phyloP scores from a whole-genome alignment of 2,797 vertebrate species.

The Dendrocincla tyrannina region DNA sequence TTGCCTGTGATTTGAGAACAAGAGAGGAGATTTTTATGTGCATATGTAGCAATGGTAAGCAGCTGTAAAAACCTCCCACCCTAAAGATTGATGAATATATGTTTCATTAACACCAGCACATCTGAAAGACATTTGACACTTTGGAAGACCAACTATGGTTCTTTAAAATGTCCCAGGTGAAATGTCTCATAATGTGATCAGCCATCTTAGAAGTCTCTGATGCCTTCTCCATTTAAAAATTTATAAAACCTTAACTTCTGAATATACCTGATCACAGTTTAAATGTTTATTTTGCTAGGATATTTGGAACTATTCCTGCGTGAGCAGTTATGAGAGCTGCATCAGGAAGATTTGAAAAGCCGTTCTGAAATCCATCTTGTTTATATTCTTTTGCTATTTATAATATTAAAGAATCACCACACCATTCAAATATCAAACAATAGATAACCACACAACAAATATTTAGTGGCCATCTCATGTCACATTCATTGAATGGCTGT shows the following conservation, averaged over 20 bases:
- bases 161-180: slow-evolving; percentile 30
- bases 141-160: slow-evolving; percentile 42
- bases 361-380: background rate
- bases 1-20: slow-evolving; percentile 36
- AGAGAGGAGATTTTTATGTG: slow-evolving; percentile 46
- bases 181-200: background rate
- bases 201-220: background rate
- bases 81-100: slow-evolving; percentile 64
- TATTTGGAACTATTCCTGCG: background rate
- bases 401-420: background rate
- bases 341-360: background rate
- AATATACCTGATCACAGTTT: background rate
- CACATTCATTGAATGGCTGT: background rate
- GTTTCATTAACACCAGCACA: slow-evolving; percentile 66
- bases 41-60: slow-evolving; percentile 38
- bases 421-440: background rate
- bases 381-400: background rate
- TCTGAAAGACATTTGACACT: slow-evolving; percentile 68
- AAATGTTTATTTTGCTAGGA: background rate
- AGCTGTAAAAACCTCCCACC: slow-evolving; percentile 47
- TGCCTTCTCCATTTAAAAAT: background rate
- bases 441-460: background rate
- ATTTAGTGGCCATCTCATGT: background rate
- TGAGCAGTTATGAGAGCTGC: background rate
- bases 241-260: background rate